Percentiles rank a stretch among this genome's conserved stretches.
phyloP scores from a whole-genome alignment of 2,888 invertebrate genomes.

The Lamproptera curius region DNA sequence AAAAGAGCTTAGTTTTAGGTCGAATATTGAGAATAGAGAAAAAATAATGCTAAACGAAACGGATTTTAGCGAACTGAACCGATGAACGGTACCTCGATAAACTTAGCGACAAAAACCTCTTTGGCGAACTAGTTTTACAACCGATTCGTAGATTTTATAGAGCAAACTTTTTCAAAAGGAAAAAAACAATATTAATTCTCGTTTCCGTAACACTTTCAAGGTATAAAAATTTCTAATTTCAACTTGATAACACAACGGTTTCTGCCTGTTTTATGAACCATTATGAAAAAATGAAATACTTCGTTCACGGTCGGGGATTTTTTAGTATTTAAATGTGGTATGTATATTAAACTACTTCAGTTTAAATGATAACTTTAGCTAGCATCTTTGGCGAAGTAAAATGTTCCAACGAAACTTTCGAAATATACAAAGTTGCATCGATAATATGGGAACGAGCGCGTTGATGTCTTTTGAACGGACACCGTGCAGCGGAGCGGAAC shows the following conservation, averaged over 20 bases:
- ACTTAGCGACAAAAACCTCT: too few relatives aligned
- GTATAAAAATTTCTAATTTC: neutral
- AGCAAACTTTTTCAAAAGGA: too few relatives aligned
- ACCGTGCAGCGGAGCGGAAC: constrained; percentile 1
- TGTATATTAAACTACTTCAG: neutral
- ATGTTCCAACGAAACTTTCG: neutral
- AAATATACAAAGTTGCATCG: neutral
- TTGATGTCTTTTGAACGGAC: constrained; percentile 20
- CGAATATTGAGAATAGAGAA: too few relatives aligned
- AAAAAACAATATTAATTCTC: too few relatives aligned
- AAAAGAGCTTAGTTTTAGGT: too few relatives aligned
- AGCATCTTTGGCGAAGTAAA: neutral
- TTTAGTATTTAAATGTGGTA: neutral
- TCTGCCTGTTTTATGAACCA: neutral
- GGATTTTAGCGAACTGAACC: too few relatives aligned
- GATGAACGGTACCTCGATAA: too few relatives aligned
- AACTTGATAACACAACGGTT: neutral
- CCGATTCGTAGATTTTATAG: too few relatives aligned
- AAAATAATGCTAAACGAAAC: too few relatives aligned
- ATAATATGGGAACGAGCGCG: constrained; percentile 4
- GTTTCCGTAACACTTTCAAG: too few relatives aligned
- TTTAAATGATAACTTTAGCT: neutral
- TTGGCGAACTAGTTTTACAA: too few relatives aligned
- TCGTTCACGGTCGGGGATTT: neutral
- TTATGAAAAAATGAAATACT: neutral